These are phyloP conservation scores for Drosophila novamexicana DNA, from an alignment of 1,140 invertebrate species.

Conservation along the genomic window DNA sequence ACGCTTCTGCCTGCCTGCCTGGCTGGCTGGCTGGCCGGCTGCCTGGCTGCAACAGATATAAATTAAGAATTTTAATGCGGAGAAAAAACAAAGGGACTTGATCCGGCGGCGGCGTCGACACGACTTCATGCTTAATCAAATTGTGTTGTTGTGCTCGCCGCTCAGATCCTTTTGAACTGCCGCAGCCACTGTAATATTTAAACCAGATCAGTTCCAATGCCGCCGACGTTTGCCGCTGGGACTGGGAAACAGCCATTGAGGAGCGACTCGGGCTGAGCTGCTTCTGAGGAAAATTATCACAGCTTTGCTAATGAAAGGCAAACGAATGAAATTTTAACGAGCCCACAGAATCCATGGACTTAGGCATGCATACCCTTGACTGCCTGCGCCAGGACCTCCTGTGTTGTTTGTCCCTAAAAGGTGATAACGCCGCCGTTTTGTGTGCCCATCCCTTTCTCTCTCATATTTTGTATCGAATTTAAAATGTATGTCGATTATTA, in stretches of 20 bases:
- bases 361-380: conserved; percentile 30
- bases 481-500: conserved; percentile 62
- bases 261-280: conserved; percentile 19
- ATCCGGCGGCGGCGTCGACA: conserved; percentile 46
- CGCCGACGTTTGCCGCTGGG: conserved; percentile 10
- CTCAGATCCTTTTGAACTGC: conserved; percentile 67
- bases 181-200: conserved; percentile 79
- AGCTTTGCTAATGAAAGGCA: conserved; percentile 75
- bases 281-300: conserved; percentile 71
- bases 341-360: conserved; percentile 35
- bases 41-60: conserved; percentile 53
- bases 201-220: conserved; percentile 72
- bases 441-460: conserved; percentile 19
- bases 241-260: conserved; percentile 28
- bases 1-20: conserved; percentile 8
- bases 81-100: conserved; percentile 64
- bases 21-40: background rate
- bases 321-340: conserved; percentile 82
- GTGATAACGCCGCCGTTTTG: conserved; percentile 69
- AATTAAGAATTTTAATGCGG: conserved; percentile 81
- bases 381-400: conserved; percentile 58
- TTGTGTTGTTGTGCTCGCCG: conserved; percentile 67
- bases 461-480: conserved; percentile 54
- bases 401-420: conserved; percentile 71
- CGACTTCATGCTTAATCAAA: conserved; percentile 81